phyloP scores from a whole-genome alignment of 2,888 invertebrate species.

The Amiota mariae region DNA sequence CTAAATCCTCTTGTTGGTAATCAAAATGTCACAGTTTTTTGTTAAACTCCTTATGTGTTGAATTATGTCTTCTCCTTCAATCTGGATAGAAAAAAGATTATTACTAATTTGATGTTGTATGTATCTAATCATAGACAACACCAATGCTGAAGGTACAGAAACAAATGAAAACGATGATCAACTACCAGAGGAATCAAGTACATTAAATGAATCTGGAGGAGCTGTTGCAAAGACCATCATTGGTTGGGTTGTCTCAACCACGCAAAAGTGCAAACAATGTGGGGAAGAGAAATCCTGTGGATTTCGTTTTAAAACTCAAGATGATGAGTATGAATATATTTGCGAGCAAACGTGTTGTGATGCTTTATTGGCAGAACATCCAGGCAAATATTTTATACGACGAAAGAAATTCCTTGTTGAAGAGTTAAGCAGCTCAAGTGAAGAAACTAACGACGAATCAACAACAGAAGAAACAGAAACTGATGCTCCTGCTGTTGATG shows the following conservation, averaged over 20 bases:
- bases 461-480: conserved; percentile 27
- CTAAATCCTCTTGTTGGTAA: too few relatives aligned
- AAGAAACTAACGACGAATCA: conserved; percentile 47
- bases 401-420: conserved; percentile 75
- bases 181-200: conserved; percentile 73
- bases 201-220: conserved; percentile 69
- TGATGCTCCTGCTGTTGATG: neutral
- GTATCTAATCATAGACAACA: conserved; percentile 69
- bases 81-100: too few relatives aligned
- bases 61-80: too few relatives aligned
- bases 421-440: conserved; percentile 56
- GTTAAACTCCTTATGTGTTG: too few relatives aligned
- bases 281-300: conserved; percentile 46
- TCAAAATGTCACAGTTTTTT: too few relatives aligned
- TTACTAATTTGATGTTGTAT: neutral
- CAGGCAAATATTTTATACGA: conserved; percentile 76
- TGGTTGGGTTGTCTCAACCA: conserved; percentile 64
- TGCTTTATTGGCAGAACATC: conserved; percentile 76
- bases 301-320: conserved; percentile 2
- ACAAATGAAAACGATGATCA: conserved; percentile 68
- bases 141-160: conserved; percentile 55
- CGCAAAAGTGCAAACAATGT: conserved; percentile 66
- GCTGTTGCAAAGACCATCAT: conserved; percentile 69
- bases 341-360: conserved; percentile 75
- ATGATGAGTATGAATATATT: conserved; percentile 75